Evolutionary conservation across 1,140 invertebrate genomes (phyloP), one percentile per base, ranked within the genome.

Genomic region (Bursaphelenchus mucronatus): DNA sequence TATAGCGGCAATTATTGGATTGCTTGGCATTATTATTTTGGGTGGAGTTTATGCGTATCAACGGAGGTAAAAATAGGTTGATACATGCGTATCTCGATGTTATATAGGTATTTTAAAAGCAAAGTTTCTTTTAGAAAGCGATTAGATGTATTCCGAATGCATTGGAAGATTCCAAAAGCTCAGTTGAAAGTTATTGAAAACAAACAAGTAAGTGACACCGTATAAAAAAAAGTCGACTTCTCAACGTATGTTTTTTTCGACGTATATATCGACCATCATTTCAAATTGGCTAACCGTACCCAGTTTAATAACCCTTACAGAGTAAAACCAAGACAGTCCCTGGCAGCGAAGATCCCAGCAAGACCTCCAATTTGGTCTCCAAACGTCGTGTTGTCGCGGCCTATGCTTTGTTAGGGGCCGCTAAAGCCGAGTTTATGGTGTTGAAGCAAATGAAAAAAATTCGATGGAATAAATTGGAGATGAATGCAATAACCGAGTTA

Each of bases 361-460:
- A 76, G 54, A 63, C 68, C 7, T 64, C 41, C 10, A 61, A 69
- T 8, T 50, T 71, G 13, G 64, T 63, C 6, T 39, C 41, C 4
- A 74, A 76, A 59, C 67, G 72, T 1, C 64, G 76, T 10, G 53
- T 61, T 8, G 44, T 80, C 7, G 58, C 62, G 0, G 55, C 61
- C 11, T 78, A 80, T 63, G 78, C 76, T 11, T 17, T 77, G 11
- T 64, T 80, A 39, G 67, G 68, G 11, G 66, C 70, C 2, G 50
- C 57, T 4, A 77, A 81, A 62, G 76, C 76, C 8, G 76, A 77
- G 45, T 80, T 78, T 51, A 58, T 80, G 41, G 52, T 19, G 0
- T 43, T 80, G n/a, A 52, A 69, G 10, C 77, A 80, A 43, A 15
- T 65, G 11, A 66, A 56, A 15, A 75, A 67, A 56, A 75, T 80